Percentiles rank a stretch among this genome's conserved stretches.
Conservation (phyloP, 2,113 vertebrate species). For the Trematomus loennbergii region DNA sequence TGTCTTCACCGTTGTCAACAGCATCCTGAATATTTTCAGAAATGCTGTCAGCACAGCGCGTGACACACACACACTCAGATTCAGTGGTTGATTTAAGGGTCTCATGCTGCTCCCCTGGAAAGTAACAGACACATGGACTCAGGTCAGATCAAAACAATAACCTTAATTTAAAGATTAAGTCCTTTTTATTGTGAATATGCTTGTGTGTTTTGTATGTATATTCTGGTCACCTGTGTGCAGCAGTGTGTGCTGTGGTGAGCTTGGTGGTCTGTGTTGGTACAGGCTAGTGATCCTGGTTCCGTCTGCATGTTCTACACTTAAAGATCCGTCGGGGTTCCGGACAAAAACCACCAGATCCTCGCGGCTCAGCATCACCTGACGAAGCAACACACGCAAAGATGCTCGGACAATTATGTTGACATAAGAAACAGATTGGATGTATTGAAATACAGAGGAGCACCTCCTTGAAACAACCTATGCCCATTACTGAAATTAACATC, state of each 20-base stretch:
- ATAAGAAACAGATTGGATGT: too few relatives aligned
- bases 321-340: constrained; percentile 82
- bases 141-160: neutral
- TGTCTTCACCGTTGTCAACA: neutral
- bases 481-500: too few relatives aligned
- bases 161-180: neutral
- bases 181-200: constrained; percentile 27
- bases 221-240: constrained; percentile 29
- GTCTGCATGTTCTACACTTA: constrained; percentile 91
- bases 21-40: neutral
- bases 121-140: constrained; percentile 12
- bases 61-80: constrained; percentile 25
- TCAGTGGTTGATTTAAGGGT: constrained; percentile 26
- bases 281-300: constrained; percentile 92
- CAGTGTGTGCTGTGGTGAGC: neutral
- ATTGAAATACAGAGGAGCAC: too few relatives aligned
- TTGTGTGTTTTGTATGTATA: neutral
- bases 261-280: constrained; percentile 77
- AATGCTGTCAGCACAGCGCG: constrained; percentile 4
- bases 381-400: neutral
- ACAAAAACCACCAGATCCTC: constrained; percentile 90
- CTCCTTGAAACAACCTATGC: too few relatives aligned
- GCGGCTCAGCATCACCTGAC: constrained; percentile 89
- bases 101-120: constrained; percentile 43
- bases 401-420: neutral